phyloP scores from a whole-genome alignment of 2,797 vertebrate genomes.

The Spinibarbus caldwelli region DNA sequence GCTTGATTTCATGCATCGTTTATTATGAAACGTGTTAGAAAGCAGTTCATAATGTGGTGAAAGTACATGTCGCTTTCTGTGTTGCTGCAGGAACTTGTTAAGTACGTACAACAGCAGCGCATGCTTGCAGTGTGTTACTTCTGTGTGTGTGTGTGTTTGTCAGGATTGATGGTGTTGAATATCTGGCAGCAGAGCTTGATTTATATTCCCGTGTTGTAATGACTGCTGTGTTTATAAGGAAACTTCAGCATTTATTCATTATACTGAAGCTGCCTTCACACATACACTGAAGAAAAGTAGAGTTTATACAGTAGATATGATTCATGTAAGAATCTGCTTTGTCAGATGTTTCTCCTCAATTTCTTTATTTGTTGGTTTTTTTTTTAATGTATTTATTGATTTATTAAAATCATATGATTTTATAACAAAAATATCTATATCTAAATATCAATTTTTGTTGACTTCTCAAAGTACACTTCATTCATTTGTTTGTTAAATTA shows the following conservation, averaged over 20 bases:
- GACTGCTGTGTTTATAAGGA: constrained; percentile 31
- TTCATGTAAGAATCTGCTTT: neutral
- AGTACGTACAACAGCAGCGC: neutral
- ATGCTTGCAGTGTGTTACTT: neutral
- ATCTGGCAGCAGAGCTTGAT: constrained; percentile 30
- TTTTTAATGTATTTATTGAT: too few species aligned
- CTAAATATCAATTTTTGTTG: too few species aligned
- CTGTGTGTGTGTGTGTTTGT: constrained; percentile 20
- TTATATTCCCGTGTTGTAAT: constrained; percentile 29
- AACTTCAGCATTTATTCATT: constrained; percentile 30
- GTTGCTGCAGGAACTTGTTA: neutral
- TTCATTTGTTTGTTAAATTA: too few species aligned
- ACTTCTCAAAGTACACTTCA: too few species aligned
- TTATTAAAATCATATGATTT: too few species aligned
- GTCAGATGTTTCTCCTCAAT: neutral
- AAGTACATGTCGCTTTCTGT: neutral
- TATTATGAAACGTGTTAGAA: too few species aligned
- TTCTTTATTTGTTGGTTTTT: neutral
- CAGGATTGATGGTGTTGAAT: constrained; percentile 13
- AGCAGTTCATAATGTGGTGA: neutral
- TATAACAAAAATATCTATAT: too few species aligned
- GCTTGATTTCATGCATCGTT: constrained; percentile 14
- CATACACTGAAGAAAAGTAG: neutral
- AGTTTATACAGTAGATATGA: neutral
- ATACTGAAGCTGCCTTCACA: constrained; percentile 26